These are phyloP conservation scores for Dipodomys stephensi DNA, from an alignment of 2,113 vertebrate genomes.

Conservation along the genomic window DNA sequence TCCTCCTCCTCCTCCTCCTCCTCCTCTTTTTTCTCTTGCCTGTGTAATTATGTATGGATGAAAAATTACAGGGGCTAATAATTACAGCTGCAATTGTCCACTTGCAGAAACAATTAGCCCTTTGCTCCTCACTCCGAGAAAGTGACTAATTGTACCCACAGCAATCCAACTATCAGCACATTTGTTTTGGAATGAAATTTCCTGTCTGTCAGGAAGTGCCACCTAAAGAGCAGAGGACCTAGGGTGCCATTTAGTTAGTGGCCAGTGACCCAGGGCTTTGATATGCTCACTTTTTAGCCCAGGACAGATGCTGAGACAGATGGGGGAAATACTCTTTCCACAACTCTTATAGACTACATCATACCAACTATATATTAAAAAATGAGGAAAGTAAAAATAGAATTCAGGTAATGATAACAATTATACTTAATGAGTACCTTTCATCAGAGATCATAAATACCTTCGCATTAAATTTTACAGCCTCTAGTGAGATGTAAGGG, in stretches of 20 bases:
- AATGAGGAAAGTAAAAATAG: conserved; percentile 66
- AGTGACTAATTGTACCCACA: conserved; percentile 80
- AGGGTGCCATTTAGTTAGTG: neutral
- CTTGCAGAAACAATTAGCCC: conserved; percentile 82
- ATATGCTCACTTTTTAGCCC: neutral
- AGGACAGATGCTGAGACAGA: neutral
- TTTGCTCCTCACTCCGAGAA: conserved; percentile 80
- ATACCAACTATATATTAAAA: conserved; percentile 7
- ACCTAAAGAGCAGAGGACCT: conserved; percentile 13
- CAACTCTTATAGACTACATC: neutral
- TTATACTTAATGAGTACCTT: conserved; percentile 75
- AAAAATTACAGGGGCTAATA: conserved; percentile 81
- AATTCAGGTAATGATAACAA: conserved; percentile 72
- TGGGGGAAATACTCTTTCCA: neutral
- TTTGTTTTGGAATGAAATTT: conserved; percentile 66
- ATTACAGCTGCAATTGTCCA: conserved; percentile 82
- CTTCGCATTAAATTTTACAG: conserved; percentile 69
- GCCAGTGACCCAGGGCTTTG: neutral
- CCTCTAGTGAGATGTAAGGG: conserved; percentile 43
- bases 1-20: neutral
- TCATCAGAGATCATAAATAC: conserved; percentile 63
- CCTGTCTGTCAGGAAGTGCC: conserved; percentile 56
- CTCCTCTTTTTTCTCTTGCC: neutral
- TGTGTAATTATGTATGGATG: conserved; percentile 77
- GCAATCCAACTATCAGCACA: conserved; percentile 61